Base-by-base conservation (phyloP, 2,888 invertebrate genomes). In the Andrena bucephala region DNA sequence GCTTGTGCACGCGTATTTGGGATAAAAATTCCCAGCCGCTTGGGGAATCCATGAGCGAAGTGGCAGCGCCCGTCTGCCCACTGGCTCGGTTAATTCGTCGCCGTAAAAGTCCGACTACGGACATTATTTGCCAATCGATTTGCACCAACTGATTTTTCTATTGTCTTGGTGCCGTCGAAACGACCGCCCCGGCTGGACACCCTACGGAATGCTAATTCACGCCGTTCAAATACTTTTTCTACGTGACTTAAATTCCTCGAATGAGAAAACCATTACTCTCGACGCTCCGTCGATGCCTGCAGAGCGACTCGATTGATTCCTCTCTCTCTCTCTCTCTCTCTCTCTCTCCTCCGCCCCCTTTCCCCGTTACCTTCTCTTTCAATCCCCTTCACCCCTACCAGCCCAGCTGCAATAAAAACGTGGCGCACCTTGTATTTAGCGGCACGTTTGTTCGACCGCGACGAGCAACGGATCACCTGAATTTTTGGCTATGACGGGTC, bases 221-320 rank as follows among this genome's bases (percentile, higher is more conserved):
- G 83, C 85, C 88, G 87, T 90, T 91, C 87, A 88, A 92, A 91
- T 91, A 91, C 90, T 93, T 92, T 91, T 92, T 92, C 91, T 92
- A 93, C 92, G 92, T 92, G 93, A 93, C 92, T 92, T 90, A 92
- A 92, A 93, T 92, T 92, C 90, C 82, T 87, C 87, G 90, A 87
- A 86, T 85, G 86, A 86, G 87, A 80, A 83, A 85, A 85, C 90
- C 87, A 86, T 86, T 87, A 86, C 83, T 77, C 75, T 77, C 75
- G 65, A 75, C 74, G 83, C 70, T 69, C 66, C 31, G 76, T 73
- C 71, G 74, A 33, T 69, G 73, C 74, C 85, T 70, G 78, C 80
- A 48, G 52, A 67, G 85, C 75, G 74, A 77, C 77, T 75, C 87
- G 85, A 85, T 83, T 87, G 85, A 86, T 87, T 85, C 70, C 70